Evolutionary conservation across 2,113 vertebrate species (phyloP).

Genomic region (Chionis minor): DNA sequence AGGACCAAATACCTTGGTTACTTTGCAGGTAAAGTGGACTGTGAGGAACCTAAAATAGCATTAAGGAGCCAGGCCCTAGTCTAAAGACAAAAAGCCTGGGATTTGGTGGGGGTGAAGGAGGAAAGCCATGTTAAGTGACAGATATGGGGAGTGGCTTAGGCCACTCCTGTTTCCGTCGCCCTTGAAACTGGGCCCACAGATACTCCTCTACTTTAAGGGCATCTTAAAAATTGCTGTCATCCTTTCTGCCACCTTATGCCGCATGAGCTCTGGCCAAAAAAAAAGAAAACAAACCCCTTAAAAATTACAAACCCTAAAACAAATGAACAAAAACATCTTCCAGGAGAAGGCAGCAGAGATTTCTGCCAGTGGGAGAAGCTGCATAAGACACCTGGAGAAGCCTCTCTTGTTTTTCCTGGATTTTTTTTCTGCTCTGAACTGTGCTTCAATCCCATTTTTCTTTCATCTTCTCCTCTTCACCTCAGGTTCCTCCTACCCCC

Average conservation of each 20-base stretch:
- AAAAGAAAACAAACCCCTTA: background rate
- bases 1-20: background rate
- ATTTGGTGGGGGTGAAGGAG: background rate
- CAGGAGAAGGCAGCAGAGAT: background rate
- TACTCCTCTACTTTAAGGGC: background rate
- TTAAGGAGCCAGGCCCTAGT: background rate
- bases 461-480: slow-evolving; percentile 27
- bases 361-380: background rate
- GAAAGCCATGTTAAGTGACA: background rate
- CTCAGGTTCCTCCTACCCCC: background rate
- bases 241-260: background rate
- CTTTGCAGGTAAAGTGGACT: background rate
- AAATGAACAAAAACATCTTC: background rate
- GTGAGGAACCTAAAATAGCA: background rate
- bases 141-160: background rate
- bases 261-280: background rate
- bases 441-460: background rate
- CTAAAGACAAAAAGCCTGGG: background rate
- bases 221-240: background rate
- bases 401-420: background rate
- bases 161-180: background rate
- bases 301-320: background rate
- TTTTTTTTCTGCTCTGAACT: background rate
- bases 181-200: background rate
- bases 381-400: background rate